phyloP scores from a whole-genome alignment of 2,797 vertebrate species.

The Xiphorhynchus erythropygius region DNA sequence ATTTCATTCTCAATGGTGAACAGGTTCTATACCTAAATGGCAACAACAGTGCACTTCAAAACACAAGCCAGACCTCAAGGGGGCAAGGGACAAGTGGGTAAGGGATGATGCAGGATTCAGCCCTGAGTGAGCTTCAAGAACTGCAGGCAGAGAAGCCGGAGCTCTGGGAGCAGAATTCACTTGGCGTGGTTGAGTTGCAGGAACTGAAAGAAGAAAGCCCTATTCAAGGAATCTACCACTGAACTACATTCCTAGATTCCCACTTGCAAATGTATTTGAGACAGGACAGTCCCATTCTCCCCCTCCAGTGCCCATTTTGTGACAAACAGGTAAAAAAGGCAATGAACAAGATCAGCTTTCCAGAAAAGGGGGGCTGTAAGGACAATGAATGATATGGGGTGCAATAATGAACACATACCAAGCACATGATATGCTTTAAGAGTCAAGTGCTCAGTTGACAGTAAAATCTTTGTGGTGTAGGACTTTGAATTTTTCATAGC shows the following conservation, averaged over 20 bases:
- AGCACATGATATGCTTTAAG: not conserved
- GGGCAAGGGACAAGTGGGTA: not conserved
- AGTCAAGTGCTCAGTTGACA: not conserved
- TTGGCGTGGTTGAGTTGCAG: not conserved
- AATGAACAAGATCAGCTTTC: not conserved
- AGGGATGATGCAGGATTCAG: not conserved
- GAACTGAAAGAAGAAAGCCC: not conserved
- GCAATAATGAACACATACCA: not conserved
- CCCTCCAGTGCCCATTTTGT: not conserved
- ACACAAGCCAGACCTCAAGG: not conserved
- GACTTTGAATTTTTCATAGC: not conserved
- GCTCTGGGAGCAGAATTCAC: not conserved
- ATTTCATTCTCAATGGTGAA: not conserved
- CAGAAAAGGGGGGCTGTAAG: not conserved
- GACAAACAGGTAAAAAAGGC: not conserved
- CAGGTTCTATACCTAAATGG: not conserved
- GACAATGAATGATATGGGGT: not conserved
- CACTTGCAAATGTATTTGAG: not conserved
- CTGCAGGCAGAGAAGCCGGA: not conserved
- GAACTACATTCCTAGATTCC: not conserved
- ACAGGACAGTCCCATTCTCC: accelerated
- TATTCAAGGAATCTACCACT: not conserved
- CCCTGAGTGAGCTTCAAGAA: not conserved
- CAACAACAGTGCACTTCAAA: accelerated
- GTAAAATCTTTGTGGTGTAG: not conserved